Evolutionary conservation across 92 coral and sea anemone species (phyloP), one percentile per base, ranked within the genome.

Genomic region (Zoanthus sociatus): DNA sequence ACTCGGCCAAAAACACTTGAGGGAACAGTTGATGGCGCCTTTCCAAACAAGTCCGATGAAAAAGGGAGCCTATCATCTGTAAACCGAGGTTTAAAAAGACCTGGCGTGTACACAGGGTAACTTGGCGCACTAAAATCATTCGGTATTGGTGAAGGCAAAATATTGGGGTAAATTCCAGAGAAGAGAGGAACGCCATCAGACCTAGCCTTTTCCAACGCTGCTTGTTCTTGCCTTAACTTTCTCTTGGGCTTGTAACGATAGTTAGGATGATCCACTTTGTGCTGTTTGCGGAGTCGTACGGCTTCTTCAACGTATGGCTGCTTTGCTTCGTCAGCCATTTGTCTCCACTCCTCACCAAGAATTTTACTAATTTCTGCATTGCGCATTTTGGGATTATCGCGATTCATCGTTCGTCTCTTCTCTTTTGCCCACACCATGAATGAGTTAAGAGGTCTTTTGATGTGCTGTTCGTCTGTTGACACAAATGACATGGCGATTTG

Each of bases 391-490:
- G 98, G 98, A 81, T 95, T 95, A 53, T 93, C 88, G 37, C 96
- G 76, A 90, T 95, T 95, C 96, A 95, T 95, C 15, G 82, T 75
- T 1, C 98, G 78, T 26, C 98, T 84, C 74, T 91, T 86, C 54
- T 91, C 98, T 71, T 95, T 95, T 6, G 98, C 98, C 98, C 98
- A 95, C 0, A 95, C 98, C 98, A 95, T 95, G 78, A 95, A 95
- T 60, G 98, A 95, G 73, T 95, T 95, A 9, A 95, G 92, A 6
- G 98, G 98, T 13, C 98, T 81, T 90, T 95, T 95, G 92, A 95
- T 93, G 79, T 93, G 98, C 14, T 76, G 70, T 33, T 89, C 94
- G 18, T 91, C 89, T 51, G 77, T 86, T 16, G 82, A 55, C 14
- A 88, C 26, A 48, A 88, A 61, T 77, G 86, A 81, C 87, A 84